Evolutionary conservation across 2,888 invertebrate species (phyloP).

Genomic region (Prenolepis imparis): DNA sequence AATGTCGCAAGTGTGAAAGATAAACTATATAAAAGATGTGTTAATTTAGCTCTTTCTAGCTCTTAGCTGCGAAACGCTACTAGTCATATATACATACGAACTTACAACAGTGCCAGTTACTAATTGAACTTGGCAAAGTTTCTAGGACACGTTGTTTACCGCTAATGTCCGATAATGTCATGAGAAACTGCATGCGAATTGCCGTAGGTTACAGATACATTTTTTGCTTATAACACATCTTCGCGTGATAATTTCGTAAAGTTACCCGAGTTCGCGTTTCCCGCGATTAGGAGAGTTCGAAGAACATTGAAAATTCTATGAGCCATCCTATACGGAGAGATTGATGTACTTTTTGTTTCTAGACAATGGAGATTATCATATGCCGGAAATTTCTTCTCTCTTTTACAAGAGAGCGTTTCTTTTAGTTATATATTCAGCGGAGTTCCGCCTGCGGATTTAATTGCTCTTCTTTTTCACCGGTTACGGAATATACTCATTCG

Average conservation of each 20-base stretch:
- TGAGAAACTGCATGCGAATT: conserved; percentile 5
- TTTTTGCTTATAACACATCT: conserved; percentile 30
- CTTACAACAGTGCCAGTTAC: conserved; percentile 24
- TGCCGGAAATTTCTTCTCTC: background rate
- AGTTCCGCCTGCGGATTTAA: conserved; percentile 13
- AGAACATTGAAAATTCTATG: background rate
- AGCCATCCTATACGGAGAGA: background rate
- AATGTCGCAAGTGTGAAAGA: background rate
- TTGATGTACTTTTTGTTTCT: conserved; percentile 25
- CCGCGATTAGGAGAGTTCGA: background rate
- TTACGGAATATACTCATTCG: background rate
- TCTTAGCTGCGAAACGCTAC: conserved; percentile 1
- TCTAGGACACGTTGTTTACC: conserved; percentile 20
- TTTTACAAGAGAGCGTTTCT: conserved; percentile 9
- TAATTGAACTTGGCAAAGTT: conserved; percentile 35
- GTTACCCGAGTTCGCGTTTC: background rate
- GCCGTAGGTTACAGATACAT: conserved; percentile 29
- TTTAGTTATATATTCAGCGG: background rate
- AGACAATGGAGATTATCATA: conserved; percentile 33
- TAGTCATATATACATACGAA: background rate
- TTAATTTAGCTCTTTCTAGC: conserved; percentile 6
- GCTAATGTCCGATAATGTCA: background rate
- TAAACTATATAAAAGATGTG: conserved; percentile 21
- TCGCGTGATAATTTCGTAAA: conserved; percentile 39
- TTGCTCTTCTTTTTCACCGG: conserved; percentile 14